Base-by-base conservation (phyloP, 2,113 vertebrate species). In the Halichoerus grypus region DNA sequence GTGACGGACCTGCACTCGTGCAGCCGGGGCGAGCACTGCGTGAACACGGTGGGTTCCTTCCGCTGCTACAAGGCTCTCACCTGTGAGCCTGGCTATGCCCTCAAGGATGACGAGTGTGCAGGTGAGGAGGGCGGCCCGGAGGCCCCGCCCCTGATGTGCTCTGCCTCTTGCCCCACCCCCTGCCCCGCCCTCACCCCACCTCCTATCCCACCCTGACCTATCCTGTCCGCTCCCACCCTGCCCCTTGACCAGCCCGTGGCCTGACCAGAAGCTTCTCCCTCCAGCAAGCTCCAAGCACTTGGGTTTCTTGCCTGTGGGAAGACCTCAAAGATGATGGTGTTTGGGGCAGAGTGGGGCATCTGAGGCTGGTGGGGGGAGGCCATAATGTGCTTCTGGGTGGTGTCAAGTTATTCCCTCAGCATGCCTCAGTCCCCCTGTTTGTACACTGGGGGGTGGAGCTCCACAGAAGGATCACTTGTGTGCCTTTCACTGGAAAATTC, bases 11-110 rank as follows among this genome's bases (percentile, higher is more conserved):
- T 97, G 1, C 99, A 99, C 98, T 99, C 98, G 1, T 99, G 99
- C 98, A 98, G 98, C 94, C 97, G 98, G 72, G 95, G 98, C 0
- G 99, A 99, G 98, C 99, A 98, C 98, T 99, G 99, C 3, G 91
- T 99, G 88, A 99, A 99, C 98, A 99, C 99, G 0, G 8, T 99
- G 92, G 99, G 99, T 19, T 99, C 99, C 3, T 99, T 99, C 97
- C 98, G 95, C 22, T 99, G 99, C 90, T 98, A 99, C 97, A 99
- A 98, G 97, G 98, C 99, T 22, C 95, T 99, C 93, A 98, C 97
- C 69, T 99, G 99, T 98, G 99, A 99, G 53, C 97, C 98, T 0
- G 99, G 99, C 82, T 99, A 99, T 85, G 98, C 98, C 87, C 97
- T 99, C 61, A 97, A 96, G 95, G 99, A 99, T 1, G 98, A 99